phyloP scores from a whole-genome alignment of 2,888 invertebrate genomes.

The Capitulum mitella region DNA sequence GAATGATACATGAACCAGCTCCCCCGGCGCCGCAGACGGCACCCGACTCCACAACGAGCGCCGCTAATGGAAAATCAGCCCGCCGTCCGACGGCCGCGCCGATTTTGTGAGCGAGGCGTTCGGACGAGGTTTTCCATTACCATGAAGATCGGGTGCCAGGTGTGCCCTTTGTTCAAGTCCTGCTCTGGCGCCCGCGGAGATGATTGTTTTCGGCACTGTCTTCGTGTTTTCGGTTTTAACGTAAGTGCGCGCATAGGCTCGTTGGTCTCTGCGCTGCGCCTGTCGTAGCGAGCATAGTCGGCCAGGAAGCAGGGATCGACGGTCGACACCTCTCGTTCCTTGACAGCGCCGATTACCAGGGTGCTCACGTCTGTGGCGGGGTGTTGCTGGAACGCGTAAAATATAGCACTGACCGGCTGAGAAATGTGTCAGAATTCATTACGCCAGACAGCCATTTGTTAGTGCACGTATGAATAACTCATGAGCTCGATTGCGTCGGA shows the following conservation, averaged over 20 bases:
- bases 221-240: no score
- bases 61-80: not conserved
- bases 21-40: not conserved
- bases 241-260: no score
- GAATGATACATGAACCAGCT: slow-evolving; percentile 2
- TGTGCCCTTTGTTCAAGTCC: not conserved
- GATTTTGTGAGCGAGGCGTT: not conserved
- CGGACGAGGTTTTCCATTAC: not conserved
- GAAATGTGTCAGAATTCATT: not conserved
- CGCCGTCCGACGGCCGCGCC: not conserved
- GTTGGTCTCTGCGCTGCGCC: no score
- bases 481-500: no score
- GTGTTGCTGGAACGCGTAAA: not conserved
- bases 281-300: no score
- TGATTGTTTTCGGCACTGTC: no score
- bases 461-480: no score
- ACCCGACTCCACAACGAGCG: not conserved
- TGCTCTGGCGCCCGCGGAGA: not conserved
- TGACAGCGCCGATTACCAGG: no score
- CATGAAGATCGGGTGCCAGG: not conserved
- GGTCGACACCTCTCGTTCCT: no score
- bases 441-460: not conserved
- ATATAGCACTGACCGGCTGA: not conserved
- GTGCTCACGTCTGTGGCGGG: no score
- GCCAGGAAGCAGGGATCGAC: no score